phyloP scores from a whole-genome alignment of 2,113 vertebrate genomes.

The Indri indri region DNA sequence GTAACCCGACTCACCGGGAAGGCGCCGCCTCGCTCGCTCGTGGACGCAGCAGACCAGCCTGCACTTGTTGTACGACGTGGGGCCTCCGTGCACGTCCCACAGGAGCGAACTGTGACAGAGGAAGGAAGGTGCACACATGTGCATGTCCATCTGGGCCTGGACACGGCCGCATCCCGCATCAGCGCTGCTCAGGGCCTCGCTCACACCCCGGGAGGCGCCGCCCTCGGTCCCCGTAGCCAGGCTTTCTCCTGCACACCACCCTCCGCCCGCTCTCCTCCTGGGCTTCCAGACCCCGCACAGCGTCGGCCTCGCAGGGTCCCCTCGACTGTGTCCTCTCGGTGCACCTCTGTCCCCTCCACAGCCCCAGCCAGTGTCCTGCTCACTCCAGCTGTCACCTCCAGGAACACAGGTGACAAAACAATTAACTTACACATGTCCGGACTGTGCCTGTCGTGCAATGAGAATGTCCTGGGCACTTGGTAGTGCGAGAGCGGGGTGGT shows the following conservation, averaged over 20 bases:
- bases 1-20: neutral
- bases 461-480: neutral
- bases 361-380: neutral
- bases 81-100: too few species aligned
- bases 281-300: neutral
- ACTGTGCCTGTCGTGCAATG: neutral
- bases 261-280: neutral
- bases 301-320: neutral
- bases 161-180: neutral
- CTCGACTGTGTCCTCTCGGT: neutral
- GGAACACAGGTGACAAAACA: neutral
- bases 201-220: fast-evolving
- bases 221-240: too few species aligned
- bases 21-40: neutral
- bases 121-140: neutral
- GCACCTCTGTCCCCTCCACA: neutral
- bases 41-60: neutral
- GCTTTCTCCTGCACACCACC: too few species aligned
- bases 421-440: neutral
- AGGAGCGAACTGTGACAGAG: neutral
- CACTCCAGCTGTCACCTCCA: neutral
- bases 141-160: neutral
- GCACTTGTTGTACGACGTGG: too few species aligned
- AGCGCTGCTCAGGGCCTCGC: neutral
- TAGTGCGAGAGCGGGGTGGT: neutral